Evolutionary conservation across 2,113 vertebrate genomes (phyloP).

Genomic region (Alosa alosa): DNA sequence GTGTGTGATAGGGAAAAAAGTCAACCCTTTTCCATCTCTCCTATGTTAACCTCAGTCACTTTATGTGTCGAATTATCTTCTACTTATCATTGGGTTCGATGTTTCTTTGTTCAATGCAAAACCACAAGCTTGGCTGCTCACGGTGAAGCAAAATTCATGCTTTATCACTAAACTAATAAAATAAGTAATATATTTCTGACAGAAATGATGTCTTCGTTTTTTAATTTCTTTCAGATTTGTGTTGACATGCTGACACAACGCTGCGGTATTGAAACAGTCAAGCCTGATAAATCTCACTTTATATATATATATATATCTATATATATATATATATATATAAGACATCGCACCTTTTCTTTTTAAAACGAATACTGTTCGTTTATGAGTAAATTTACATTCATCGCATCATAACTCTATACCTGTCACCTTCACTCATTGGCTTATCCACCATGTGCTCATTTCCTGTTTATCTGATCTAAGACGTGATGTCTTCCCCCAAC

Average conservation of each 20-base stretch:
- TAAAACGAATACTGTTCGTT: constrained; percentile 21
- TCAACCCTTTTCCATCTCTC: not conserved
- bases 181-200: constrained; percentile 12
- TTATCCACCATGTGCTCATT: constrained; percentile 76
- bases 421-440: constrained; percentile 67
- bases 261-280: not conserved
- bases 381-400: constrained; percentile 68
- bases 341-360: not conserved
- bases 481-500: constrained; percentile 77
- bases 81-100: not conserved
- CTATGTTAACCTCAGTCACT: not conserved
- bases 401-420: constrained; percentile 66
- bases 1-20: not conserved
- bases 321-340: constrained; percentile 32
- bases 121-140: constrained; percentile 38
- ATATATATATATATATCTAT: constrained; percentile 27
- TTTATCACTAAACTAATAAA: constrained; percentile 13
- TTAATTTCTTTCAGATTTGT: constrained; percentile 2
- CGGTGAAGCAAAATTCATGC: not conserved
- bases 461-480: constrained; percentile 87
- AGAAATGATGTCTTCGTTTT: constrained; percentile 8
- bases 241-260: not conserved
- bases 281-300: constrained; percentile 3
- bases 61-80: not conserved
- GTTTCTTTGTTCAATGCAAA: constrained; percentile 56